phyloP scores from a whole-genome alignment of 2,888 invertebrate species.

The Salpingus planirostris region DNA sequence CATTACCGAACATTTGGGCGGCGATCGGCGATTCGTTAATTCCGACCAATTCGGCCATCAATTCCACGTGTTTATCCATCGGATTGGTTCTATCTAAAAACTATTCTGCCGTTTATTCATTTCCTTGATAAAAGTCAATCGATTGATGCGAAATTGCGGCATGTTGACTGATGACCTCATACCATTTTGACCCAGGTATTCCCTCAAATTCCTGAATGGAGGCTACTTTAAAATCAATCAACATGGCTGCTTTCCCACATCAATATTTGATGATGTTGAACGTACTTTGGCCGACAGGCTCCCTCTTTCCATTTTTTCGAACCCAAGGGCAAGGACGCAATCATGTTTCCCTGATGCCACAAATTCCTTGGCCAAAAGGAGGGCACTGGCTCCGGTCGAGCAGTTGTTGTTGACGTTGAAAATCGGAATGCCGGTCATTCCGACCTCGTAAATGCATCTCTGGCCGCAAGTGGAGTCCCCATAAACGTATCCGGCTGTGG shows the following conservation, averaged over 20 bases:
- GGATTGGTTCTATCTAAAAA: slow-evolving; percentile 80
- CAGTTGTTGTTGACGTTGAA: slow-evolving; percentile 99
- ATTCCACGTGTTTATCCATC: slow-evolving; percentile 76
- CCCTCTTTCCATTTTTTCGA: slow-evolving; percentile 97
- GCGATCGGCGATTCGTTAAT: slow-evolving; percentile 78
- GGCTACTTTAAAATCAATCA: too few relatives aligned
- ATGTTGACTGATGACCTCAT: too few relatives aligned
- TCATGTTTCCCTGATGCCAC: slow-evolving; percentile 82
- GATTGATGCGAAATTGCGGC: too few relatives aligned
- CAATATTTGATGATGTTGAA: background rate
- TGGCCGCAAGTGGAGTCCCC: slow-evolving; percentile 96
- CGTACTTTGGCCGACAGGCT: slow-evolving; percentile 67
- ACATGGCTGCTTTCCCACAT: too few relatives aligned
- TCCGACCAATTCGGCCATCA: slow-evolving; percentile 77
- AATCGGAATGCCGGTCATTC: slow-evolving; percentile 94
- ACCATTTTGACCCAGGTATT: too few relatives aligned
- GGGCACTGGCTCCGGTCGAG: slow-evolving; percentile 90
- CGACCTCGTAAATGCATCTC: slow-evolving; percentile 86
- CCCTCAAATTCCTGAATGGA: too few relatives aligned
- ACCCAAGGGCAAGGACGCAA: slow-evolving; percentile 88
- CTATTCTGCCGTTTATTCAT: too few relatives aligned
- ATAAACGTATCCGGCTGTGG: slow-evolving; percentile 87
- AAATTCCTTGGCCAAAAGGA: slow-evolving; percentile 84
- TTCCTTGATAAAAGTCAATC: too few relatives aligned
- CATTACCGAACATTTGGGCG: slow-evolving; percentile 94